Base-by-base conservation (phyloP, 2,888 invertebrate genomes). In the Apocheima hispidaria region DNA sequence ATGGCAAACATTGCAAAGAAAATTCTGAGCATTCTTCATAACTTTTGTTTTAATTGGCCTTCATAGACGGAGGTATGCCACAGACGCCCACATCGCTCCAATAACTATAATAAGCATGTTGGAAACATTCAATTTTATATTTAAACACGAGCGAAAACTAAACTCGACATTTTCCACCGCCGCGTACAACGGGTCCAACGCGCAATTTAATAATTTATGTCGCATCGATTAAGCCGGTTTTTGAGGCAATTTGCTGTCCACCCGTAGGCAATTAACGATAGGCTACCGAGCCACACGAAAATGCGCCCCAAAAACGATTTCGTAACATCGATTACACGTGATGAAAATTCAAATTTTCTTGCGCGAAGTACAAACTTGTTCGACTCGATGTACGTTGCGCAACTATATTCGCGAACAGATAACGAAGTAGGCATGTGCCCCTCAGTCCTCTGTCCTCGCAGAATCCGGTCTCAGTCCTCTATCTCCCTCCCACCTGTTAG, bases 401-500 rank as follows among this genome's bases (percentile, higher is more conserved):
- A 92, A 92, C 77, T 81, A 87, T 90, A 90, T 92, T 92, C 91
- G 92, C 92, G 86, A 91, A 92, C 84, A 87, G 89, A 90, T 90
- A 90, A 85, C 84, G 75, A 78, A 81, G 82, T 88, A 83, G 80
- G 83, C 83, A 86, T 73, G 71, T 35, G 82, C 89, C 92, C 90
- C 92, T 87, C 90, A 83, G 83, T 84, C 82, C 85, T 86, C 87
- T 61, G 73, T 78, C 75, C 77, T 89, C 86, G 86, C 89, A 89
- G 87, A 91, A 86, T 88, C 86, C 88, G 86, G 84, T 87, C 81
- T 76, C 70, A 62, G 61, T 67, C 68, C 50, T 49, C 61, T 70
- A 50, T 84, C 84, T 84, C 83, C 65, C 72, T 90, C 84, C 56
- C 77, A 71, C 88, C 20, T 54, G 33, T 48, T 21, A 49, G 49